Base-by-base conservation (phyloP, 2,888 invertebrate genomes). In the Ypsolopha sequella region DNA sequence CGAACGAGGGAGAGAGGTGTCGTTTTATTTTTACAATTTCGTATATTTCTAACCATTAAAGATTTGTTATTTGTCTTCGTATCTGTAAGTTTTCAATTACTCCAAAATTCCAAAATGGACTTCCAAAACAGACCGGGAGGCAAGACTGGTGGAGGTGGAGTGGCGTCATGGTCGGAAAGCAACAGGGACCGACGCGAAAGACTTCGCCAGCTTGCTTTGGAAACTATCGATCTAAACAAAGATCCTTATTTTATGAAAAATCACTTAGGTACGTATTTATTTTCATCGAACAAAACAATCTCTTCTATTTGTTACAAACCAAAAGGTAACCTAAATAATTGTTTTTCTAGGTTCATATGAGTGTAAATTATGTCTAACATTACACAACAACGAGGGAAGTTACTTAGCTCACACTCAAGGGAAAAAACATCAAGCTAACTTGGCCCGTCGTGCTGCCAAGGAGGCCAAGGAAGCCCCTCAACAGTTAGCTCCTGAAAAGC, bases 241-340 rank as follows among this genome's bases (percentile, higher is more conserved):
- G 99, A 99, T 90, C 99, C 99, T 0, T 99, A 99, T 91, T 99
- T 99, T 89, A 99, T 99, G 99, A 98, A 98, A 91, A 99, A 99
- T 88, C 99, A 99, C 87, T 89, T 98, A 62, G 98, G 95, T 89
- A 77, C 8, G 45, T 24, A 41, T 33, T 35, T n/a, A 8, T 50
- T 8, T 2, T 43, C 38, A 50, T 7, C 10, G n/a, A 6, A 24
- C 6, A n/a, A n/a, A 24, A 14, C 43, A 11, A 6, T 41, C 3
- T 44, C 24, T 34, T 50, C 10, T 43, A n/a, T 7, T 41, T 33
- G n/a, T 43, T 44, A n/a, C 10, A 46, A 36, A 48, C n/a, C 9
- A 36, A 36, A n/a, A 24, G 35, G 39, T 47, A 39, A 51, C 51
- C 41, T 47, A 34, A n/a, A 38, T 38, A 2, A 51, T 52, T 51